Evolutionary conservation across 2,888 invertebrate species (phyloP).

Genomic region (Callosobruchus maculatus): DNA sequence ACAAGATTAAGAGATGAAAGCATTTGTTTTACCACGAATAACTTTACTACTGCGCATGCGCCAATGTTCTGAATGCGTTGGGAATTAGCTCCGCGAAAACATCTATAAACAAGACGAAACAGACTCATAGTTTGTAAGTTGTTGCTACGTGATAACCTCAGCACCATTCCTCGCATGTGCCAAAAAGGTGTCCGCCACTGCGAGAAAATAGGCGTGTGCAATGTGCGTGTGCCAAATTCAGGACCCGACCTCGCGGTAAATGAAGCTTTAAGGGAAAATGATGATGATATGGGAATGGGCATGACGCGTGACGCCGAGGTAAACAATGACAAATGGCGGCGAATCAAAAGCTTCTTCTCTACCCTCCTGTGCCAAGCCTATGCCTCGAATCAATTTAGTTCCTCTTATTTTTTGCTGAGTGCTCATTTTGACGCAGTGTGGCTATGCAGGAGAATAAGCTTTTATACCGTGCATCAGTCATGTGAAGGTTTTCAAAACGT

Average conservation of each 20-base stretch:
- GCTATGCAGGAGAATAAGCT: background rate
- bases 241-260: constrained; percentile 40
- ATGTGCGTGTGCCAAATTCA: constrained; percentile 9
- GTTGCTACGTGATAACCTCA: no score
- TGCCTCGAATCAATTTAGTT: background rate
- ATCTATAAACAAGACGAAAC: no score
- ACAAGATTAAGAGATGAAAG: no score
- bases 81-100: no score
- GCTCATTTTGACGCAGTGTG: background rate
- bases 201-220: background rate
- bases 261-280: constrained; percentile 50
- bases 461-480: no score
- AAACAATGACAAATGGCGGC: constrained; percentile 39
- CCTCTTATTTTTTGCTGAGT: background rate
- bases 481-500: no score
- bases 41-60: no score
- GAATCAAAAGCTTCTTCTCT: constrained; percentile 11
- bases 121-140: no score
- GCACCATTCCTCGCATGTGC: no score
- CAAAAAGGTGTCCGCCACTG: constrained; percentile 14
- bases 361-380: background rate
- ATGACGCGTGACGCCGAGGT: constrained; percentile 31
- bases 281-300: constrained; percentile 42
- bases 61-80: no score
- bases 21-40: no score